Evolutionary conservation across 2,113 vertebrate genomes (phyloP), one percentile per base, ranked within the genome.

Genomic region (Malurus melanocephalus): DNA sequence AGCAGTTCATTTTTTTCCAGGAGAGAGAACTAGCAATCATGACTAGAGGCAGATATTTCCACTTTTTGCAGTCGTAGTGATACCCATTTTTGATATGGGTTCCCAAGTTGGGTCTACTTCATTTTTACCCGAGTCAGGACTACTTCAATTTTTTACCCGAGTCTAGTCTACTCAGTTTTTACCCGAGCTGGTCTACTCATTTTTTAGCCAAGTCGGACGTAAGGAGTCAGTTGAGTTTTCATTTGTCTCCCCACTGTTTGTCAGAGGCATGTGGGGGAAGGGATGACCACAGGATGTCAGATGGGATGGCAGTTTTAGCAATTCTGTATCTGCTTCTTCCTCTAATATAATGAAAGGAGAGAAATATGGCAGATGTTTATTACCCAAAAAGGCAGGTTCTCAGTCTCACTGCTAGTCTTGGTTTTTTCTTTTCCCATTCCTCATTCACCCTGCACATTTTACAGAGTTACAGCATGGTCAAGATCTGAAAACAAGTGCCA

Each of bases 71-170:
- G 55, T 11, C 48, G 14, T 13, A 43, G 46, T 30, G 49, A 51
- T 73, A 65, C 45, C 57, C 87, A 5, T 81, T 85, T 90, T 93
- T 87, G 90, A 85, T 86, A 92, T 74, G 66, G 60, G 38, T 38
- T 38, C 38, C 38, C 38, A 38, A 38, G 38, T 38, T 38, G 38
- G 38, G 38, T 38, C 38, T 38, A 38, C 38, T 11, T 38, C 38
- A 38, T 38, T 38, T 10, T 38, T 38, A 38, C 38, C 38, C 38
- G 38, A 38, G 38, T 38, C 38, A 10, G 38, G 38, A 10, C 38
- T 38, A 38, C 38, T 35, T 38, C 38, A 38, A 4, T 38, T 38
- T 35, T 35, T 38, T 35, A 35, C 38, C 38, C 38, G 38, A 38
- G 38, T 11, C 10, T 9, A 38, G 38, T 38, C 38, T 38, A 38